Evolutionary conservation across 2,113 vertebrate genomes (phyloP).

Genomic region (Cyprinus carpio): DNA sequence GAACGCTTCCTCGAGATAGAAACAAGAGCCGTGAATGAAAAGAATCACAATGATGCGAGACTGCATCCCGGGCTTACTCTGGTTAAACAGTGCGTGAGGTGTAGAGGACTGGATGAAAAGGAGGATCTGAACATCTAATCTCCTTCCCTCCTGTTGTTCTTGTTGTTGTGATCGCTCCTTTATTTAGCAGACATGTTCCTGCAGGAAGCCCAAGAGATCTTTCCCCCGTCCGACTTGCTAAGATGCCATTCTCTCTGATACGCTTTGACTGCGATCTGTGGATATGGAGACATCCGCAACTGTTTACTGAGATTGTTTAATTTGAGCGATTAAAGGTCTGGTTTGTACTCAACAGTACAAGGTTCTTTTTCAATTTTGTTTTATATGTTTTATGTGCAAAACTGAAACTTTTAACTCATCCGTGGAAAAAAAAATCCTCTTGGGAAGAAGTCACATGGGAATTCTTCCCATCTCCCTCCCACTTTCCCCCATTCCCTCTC

Average conservation of each 20-base stretch:
- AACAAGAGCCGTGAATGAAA: conserved; percentile 25
- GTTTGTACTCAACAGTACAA: neutral
- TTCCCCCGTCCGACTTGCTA: neutral
- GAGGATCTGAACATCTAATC: conserved; percentile 19
- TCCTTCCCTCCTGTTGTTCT: conserved; percentile 29
- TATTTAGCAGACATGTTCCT: conserved; percentile 41
- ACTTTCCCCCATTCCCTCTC: neutral
- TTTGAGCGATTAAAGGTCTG: neutral
- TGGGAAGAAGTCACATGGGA: conserved; percentile 44
- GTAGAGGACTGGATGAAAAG: conserved; percentile 15
- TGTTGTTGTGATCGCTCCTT: conserved; percentile 25
- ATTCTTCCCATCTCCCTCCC: conserved; percentile 29
- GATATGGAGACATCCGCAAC: neutral
- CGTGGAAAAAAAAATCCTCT: conserved; percentile 31
- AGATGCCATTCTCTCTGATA: neutral
- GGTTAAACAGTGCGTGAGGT: conserved; percentile 22
- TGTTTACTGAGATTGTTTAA: neutral
- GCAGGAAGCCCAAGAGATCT: conserved; percentile 30
- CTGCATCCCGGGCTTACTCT: neutral
- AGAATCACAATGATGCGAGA: conserved; percentile 40
- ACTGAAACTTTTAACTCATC: conserved; percentile 3
- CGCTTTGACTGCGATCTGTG: neutral
- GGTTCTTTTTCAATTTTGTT: neutral
- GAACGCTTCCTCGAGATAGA: conserved; percentile 17
- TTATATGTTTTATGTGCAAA: neutral